These are phyloP conservation scores for Drosophila insularis DNA, from an alignment of 1,140 invertebrate species.

Conservation along the genomic window DNA sequence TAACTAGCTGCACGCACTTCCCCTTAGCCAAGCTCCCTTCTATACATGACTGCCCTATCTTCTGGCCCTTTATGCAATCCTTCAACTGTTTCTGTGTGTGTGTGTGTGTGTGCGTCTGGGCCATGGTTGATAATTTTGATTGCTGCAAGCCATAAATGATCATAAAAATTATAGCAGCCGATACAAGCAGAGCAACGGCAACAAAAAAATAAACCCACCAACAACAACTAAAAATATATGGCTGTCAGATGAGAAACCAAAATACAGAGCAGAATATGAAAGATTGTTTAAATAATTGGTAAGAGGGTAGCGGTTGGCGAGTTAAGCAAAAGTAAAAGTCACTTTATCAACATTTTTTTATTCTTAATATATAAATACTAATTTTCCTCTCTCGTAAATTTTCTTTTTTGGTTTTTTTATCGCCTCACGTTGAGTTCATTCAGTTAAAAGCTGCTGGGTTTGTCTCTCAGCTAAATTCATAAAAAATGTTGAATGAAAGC, in stretches of 20 bases:
- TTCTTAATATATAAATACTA: neutral
- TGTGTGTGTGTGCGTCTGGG: slow-evolving; percentile 30
- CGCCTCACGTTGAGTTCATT: neutral
- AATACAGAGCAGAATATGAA: slow-evolving; percentile 24
- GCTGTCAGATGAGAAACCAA: slow-evolving; percentile 6
- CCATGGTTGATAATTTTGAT: slow-evolving; percentile 73
- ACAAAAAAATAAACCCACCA: slow-evolving; percentile 16
- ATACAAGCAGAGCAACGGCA: slow-evolving; percentile 44
- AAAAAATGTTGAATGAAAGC: neutral
- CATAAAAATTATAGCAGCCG: slow-evolving; percentile 79
- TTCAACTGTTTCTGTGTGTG: slow-evolving; percentile 23
- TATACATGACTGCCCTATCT: neutral
- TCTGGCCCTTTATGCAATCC: slow-evolving; percentile 39
- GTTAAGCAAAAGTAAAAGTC: slow-evolving; percentile 58
- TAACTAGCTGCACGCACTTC: slow-evolving; percentile 76
- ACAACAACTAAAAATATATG: slow-evolving; percentile 31
- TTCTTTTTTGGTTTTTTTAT: neutral
- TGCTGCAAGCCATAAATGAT: slow-evolving; percentile 78
- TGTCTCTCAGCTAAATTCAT: slow-evolving; percentile 4
- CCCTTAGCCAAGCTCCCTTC: neutral
- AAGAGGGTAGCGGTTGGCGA: neutral
- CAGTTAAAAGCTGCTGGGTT: slow-evolving; percentile 9
- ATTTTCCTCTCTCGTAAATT: neutral
- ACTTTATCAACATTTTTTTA: slow-evolving; percentile 41
- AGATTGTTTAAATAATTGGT: slow-evolving; percentile 50